phyloP scores from a whole-genome alignment of 2,113 vertebrate species.

The Hippocampus comes region DNA sequence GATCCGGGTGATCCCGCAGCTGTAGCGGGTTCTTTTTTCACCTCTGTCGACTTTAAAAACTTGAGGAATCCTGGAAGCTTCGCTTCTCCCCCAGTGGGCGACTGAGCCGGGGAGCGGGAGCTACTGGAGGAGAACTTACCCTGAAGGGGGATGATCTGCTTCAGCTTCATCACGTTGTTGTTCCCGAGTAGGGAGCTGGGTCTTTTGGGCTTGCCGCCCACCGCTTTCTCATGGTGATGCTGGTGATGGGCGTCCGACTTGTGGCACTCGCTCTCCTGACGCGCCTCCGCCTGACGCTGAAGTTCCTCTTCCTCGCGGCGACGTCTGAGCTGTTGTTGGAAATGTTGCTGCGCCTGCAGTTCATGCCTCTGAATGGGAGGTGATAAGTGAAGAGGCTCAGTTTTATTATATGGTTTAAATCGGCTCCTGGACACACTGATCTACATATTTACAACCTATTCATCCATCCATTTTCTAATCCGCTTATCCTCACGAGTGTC shows the following conservation, averaged over 20 bases:
- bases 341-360: constrained; percentile 88
- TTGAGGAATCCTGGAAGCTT: constrained; percentile 88
- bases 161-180: constrained; percentile 90
- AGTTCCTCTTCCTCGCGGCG: constrained; percentile 87
- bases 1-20: constrained; percentile 49
- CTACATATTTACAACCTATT: too few relatives aligned
- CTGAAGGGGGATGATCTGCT: constrained; percentile 91
- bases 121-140: constrained; percentile 80
- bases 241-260: constrained; percentile 65
- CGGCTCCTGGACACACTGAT: too few relatives aligned
- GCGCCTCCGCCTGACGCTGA: constrained; percentile 82
- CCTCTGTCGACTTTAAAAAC: constrained; percentile 85
- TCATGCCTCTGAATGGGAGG: constrained; percentile 80
- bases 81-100: constrained; percentile 81
- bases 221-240: constrained; percentile 72
- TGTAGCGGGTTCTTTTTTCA: constrained; percentile 69
- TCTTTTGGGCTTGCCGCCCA: constrained; percentile 80
- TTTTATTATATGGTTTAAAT: not conserved
- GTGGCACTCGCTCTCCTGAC: constrained; percentile 75
- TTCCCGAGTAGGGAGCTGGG: constrained; percentile 86
- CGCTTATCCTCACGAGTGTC: too few relatives aligned
- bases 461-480: too few relatives aligned
- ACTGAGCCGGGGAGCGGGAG: constrained; percentile 77
- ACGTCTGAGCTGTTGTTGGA: constrained; percentile 87
- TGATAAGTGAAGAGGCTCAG: not conserved